phyloP scores from a whole-genome alignment of 23 tunicate species.

The Halocynthia aurantium region DNA sequence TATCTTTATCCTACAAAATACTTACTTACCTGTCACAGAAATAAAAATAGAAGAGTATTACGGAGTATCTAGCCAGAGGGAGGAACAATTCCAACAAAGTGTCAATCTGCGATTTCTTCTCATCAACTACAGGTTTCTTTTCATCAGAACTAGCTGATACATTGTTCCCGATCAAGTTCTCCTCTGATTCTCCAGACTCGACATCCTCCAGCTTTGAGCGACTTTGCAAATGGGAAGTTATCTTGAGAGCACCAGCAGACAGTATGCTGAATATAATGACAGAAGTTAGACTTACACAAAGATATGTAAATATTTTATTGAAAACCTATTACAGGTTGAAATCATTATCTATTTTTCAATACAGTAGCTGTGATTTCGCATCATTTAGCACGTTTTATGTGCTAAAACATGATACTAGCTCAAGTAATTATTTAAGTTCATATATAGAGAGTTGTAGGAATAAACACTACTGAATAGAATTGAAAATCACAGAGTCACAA shows the following conservation, averaged over 20 bases:
- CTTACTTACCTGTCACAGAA: constrained; percentile 63
- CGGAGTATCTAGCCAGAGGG: constrained; percentile 47
- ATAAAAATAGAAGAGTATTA: constrained; percentile 73
- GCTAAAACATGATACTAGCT: neutral
- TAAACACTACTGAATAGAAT: no score
- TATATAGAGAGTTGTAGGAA: no score
- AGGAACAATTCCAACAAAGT: constrained; percentile 13
- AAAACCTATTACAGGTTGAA: neutral
- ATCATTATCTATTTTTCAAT: neutral
- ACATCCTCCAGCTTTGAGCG: neutral
- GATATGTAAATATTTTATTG: neutral
- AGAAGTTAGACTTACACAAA: neutral
- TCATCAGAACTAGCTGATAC: neutral
- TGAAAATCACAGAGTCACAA: no score
- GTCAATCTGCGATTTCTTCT: neutral
- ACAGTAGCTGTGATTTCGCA: no score
- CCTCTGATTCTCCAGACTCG: neutral
- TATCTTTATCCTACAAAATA: no score
- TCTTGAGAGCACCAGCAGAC: neutral
- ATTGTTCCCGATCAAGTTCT: neutral
- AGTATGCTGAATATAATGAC: neutral
- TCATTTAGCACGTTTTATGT: neutral
- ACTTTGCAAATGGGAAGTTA: neutral
- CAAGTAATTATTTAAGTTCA: no score
- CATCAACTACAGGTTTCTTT: neutral